A percentile compares a stretch with the other conserved stretches of the same genome.
phyloP scores from a whole-genome alignment of 2,888 invertebrate genomes.

The Acleris sparsana region DNA sequence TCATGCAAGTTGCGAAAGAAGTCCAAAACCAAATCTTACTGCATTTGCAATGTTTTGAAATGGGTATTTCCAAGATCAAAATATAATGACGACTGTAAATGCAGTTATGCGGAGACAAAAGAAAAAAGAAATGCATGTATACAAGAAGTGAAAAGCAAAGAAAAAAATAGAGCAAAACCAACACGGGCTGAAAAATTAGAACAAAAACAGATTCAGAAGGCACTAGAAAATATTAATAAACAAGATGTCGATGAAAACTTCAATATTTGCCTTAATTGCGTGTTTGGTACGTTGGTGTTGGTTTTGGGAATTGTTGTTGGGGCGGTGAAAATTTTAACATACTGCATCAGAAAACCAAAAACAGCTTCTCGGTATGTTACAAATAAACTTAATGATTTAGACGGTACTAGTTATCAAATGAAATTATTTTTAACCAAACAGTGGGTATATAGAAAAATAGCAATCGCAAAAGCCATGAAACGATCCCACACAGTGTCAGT shows the following conservation, averaged over 20 bases:
- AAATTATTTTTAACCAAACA: not conserved
- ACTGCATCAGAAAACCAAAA: not conserved
- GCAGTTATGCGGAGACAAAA: not conserved
- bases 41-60: too few relatives aligned
- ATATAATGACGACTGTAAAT: too few relatives aligned
- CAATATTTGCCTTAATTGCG: not conserved
- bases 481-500: not conserved
- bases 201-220: not conserved
- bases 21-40: too few relatives aligned
- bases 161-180: not conserved
- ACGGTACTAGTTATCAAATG: not conserved
- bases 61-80: too few relatives aligned
- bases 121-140: not conserved
- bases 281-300: not conserved
- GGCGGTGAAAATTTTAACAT: not conserved
- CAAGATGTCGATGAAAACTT: not conserved
- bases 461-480: not conserved
- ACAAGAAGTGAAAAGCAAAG: not conserved
- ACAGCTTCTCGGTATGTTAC: not conserved
- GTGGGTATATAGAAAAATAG: not conserved
- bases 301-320: not conserved
- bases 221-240: not conserved
- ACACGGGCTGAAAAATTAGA: not conserved
- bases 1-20: too few relatives aligned
- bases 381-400: not conserved